Evolutionary conservation across 2,113 vertebrate genomes (phyloP).

Genomic region (Corynorhinus townsendii): DNA sequence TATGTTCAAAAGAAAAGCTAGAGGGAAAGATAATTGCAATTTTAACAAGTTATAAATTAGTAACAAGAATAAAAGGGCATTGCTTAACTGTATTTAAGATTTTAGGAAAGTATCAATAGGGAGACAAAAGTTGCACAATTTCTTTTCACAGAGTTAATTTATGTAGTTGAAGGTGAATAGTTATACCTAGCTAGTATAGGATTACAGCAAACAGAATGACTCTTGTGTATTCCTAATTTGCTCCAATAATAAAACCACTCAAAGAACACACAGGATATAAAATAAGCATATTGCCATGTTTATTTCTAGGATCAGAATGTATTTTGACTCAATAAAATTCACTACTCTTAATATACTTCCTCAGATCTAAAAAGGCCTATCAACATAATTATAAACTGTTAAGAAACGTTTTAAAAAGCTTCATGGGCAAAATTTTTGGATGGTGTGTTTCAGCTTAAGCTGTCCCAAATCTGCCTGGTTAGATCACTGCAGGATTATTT

Average conservation of each 20-base stretch:
- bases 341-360: neutral
- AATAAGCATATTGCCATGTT: neutral
- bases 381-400: neutral
- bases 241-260: neutral
- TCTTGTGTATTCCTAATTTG: neutral
- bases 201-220: neutral
- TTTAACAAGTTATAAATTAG: neutral
- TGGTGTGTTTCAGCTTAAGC: neutral
- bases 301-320: neutral
- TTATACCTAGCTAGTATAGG: neutral
- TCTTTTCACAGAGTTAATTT: neutral
- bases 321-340: neutral
- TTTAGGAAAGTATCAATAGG: neutral
- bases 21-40: neutral
- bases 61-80: neutral
- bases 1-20: neutral
- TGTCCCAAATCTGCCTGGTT: neutral
- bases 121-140: neutral
- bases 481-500: neutral
- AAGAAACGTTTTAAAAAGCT: neutral
- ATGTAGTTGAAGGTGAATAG: neutral
- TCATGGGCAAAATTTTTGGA: neutral
- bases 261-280: neutral
- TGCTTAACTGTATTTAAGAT: neutral
- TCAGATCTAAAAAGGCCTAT: neutral